Evolutionary conservation across 2,113 vertebrate genomes (phyloP), one percentile per base, ranked within the genome.

Genomic region (Melozone crissalis): DNA sequence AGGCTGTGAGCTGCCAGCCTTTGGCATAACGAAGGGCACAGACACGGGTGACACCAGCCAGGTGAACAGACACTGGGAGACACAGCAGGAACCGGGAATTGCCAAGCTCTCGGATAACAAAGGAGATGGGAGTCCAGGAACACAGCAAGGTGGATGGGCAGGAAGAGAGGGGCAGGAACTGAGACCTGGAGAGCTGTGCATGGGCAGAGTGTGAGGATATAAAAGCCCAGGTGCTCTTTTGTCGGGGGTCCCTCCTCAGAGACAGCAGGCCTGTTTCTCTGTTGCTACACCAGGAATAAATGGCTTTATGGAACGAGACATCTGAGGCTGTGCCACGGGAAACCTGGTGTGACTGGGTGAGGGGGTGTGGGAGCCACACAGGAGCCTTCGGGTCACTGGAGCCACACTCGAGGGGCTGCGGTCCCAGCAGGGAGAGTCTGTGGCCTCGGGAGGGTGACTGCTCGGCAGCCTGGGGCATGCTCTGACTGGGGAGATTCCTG

Each of bases 171-270:
- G 21, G 35, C 21, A 86, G 44, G 44, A 59, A 33, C 11, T 0
- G 1, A 31, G 31, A 58, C 26, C 26, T 24, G 24, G 52, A 51
- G 52, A 67, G 9, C 16, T 31, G 30, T 51, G 24, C 0, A 0
- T 35, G 35, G 30, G 15, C n/a, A 30, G 61, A n/a, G 52, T 21
- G 23, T 1, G 37, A 51, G 26, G 26, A 19, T 30, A 15, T 14
- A 59, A 52, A 35, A 86, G 31, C 26, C 30, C 35, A n/a, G 51
- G 43, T 12, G 30, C 30, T 47, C 39, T 54, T 73, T 33, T 39
- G 22, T 11, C 39, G 58, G n/a, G 33, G n/a, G 30, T 14, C 30
- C 10, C 18, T 59, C 11, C 35, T 15, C 28, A 39, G 54, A 49
- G 28, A 15, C 39, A 84, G 22, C 58, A 37, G 49, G n/a, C 39